These are phyloP conservation scores for Aphrocallistes beatrix DNA, from an alignment of 37 sponge, comb jelly and placozoan species.

Conservation along the genomic window DNA sequence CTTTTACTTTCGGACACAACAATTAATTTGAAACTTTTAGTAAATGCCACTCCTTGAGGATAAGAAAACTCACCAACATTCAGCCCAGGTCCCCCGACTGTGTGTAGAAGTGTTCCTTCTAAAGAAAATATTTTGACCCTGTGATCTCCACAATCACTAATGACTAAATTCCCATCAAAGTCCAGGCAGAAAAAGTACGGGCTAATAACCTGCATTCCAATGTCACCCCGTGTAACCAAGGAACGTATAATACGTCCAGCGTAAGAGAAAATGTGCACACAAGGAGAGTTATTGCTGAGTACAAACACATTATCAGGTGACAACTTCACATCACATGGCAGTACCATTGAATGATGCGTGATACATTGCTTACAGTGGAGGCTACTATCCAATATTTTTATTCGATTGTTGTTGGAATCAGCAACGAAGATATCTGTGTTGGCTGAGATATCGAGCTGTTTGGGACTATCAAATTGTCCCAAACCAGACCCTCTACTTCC, in stretches of 20 bases:
- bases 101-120: background rate
- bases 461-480: background rate
- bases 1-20: background rate
- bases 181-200: background rate
- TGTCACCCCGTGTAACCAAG: background rate
- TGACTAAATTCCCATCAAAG: background rate
- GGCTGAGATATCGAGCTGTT: background rate
- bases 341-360: background rate
- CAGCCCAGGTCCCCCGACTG: background rate
- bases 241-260: background rate
- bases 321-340: background rate
- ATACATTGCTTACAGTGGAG: background rate
- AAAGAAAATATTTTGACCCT: background rate
- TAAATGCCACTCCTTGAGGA: background rate
- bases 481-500: background rate
- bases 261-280: background rate
- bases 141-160: background rate
- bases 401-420: background rate
- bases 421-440: too few relatives aligned
- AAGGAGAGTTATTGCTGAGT: background rate
- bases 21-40: background rate
- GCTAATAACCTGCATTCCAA: background rate
- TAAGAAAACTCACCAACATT: background rate
- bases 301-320: background rate
- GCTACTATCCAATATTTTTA: background rate